Evolutionary conservation across 2,888 invertebrate genomes (phyloP), one percentile per base, ranked within the genome.

Genomic region (Ormyrus labotus): DNA sequence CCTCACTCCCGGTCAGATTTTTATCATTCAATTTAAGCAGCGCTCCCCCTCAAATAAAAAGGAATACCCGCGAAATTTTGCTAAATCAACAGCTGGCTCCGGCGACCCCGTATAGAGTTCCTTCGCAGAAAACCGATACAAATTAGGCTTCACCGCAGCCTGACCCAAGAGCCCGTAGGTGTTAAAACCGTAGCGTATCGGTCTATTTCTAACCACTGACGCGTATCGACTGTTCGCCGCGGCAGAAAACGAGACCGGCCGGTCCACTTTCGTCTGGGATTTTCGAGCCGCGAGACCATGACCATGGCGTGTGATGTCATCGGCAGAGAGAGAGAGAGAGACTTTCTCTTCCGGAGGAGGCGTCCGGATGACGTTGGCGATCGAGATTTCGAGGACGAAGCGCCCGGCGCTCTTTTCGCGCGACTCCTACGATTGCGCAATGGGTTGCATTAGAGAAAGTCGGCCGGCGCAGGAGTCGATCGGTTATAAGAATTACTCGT

Each of bases 281-380:
- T 82, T 83, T 80, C 79, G 84, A 83, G 82, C 83, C 63, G 81
- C 58, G 77, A 84, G 88, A 87, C 88, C 88, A 83, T 88, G 87
- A 86, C 87, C 87, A 84, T 87, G 88, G 85, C 81, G 77, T 50
- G 84, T 88, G 88, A 87, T 85, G 86, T 88, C 87, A 88, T 83
- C 85, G 79, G 80, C 82, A 60, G 48, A 57, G 69, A 47, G 57
- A 47, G 57, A 68, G 79, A 69, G 74, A 83, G 50, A 71, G 47
- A 87, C 88, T 88, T 88, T 88, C 88, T 87, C 88, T 88, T 88
- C 87, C 88, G 87, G 73, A 34, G 34, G 34, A 34, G 34, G 34
- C 34, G 34, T 34, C 34, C 34, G 34, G 34, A 34, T 34, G 34
- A 34, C 34, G 34, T 4, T 4, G 34, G 34, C 34, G 4, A 4